Evolutionary conservation across 1,140 invertebrate genomes (phyloP).

Genomic region (Bombus affinis): DNA sequence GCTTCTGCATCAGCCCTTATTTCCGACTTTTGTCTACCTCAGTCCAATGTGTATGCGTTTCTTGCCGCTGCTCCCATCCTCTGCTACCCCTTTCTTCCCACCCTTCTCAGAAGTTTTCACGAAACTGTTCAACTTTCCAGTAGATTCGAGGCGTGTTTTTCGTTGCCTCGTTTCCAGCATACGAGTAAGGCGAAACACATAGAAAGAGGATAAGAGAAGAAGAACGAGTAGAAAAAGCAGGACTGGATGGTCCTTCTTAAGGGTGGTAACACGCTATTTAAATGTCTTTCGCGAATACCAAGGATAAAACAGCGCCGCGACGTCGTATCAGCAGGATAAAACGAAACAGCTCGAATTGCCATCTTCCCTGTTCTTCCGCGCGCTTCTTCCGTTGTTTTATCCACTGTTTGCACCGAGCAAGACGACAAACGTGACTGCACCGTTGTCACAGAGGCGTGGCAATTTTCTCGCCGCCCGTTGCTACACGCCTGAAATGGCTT

Average conservation of each 20-base stretch:
- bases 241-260: constrained; percentile 47
- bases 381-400: not conserved
- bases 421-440: not conserved
- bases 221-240: not conserved
- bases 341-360: constrained; percentile 18
- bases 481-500: not conserved
- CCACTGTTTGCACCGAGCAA: not conserved
- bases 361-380: not conserved
- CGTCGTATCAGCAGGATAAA: constrained; percentile 42
- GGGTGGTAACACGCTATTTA: constrained; percentile 67
- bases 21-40: constrained; percentile 31
- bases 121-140: constrained; percentile 44
- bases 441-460: constrained; percentile 14
- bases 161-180: constrained; percentile 26
- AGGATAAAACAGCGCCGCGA: constrained; percentile 36
- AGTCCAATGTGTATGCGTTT: not conserved
- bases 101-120: constrained; percentile 4
- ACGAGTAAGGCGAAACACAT: not conserved
- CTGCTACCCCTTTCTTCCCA: not conserved
- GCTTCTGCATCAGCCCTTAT: constrained; percentile 15
- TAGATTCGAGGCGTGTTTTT: constrained; percentile 58
- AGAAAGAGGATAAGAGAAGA: not conserved
- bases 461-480: constrained; percentile 51
- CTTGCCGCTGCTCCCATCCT: not conserved
- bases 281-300: constrained; percentile 53